Base-by-base conservation (phyloP, 1,140 invertebrate genomes). In the Anagrus nilaparvatae region DNA sequence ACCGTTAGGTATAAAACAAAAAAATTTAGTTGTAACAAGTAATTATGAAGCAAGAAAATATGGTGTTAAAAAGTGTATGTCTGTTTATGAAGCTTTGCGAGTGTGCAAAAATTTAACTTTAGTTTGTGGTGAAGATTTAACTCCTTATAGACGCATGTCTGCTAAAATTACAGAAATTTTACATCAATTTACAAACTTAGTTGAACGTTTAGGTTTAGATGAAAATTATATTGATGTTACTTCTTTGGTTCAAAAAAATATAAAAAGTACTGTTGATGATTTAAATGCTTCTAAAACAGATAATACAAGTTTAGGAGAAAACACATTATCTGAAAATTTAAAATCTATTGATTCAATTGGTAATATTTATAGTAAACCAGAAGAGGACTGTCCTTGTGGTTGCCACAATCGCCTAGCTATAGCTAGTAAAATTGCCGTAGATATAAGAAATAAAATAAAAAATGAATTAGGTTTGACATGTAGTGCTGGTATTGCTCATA, bases 401-500 rank as follows among this genome's bases (percentile, higher is more conserved):
- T 86, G 83, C 59, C 71, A 75, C 44, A 59, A 65, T 37, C 71
- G 82, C 45, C 63, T 87, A 44, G 72, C 68, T 37, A 60, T 78
- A 38, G 82, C 80, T 43, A 75, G 78, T 36, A 70, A 72, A 48
- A 76, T 87, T 45, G 82, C 82, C 9, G 68, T 68, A 45, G 76
- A 84, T 52, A 82, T 87, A 50, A 73, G 84, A 25, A 62, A 76
- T 34, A 70, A 72, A 46, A 73, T 88, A 32, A 69, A 67, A 40
- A 65, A 74, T 43, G 73, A 81, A 36, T 63, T 87, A 28, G 75
- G 78, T 25, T 70, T 88, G 27, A 87, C 84, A 6, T 79, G 76
- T 51, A 86, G 84, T 70, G 86, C 84, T 37, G 87, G 87, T 10
- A 77, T 89, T 46, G 76, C 81, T 24, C 80, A 87, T 48, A 91